phyloP scores from a whole-genome alignment of 2,113 vertebrate species.

The Semicossyphus pulcher region DNA sequence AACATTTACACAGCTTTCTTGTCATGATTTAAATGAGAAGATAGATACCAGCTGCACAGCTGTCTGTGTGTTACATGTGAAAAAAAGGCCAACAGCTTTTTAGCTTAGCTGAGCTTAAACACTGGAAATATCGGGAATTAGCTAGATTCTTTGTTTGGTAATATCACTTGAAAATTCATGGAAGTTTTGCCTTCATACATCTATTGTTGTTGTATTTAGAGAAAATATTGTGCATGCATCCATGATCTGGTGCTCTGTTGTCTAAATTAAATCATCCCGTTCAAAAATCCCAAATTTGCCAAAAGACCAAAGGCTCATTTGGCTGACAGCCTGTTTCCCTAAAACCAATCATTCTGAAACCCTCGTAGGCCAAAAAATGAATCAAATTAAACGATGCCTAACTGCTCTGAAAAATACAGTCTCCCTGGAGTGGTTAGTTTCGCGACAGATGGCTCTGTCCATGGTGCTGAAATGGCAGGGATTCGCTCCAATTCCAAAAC shows the following conservation, averaged over 20 bases:
- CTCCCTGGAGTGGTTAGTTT: background rate
- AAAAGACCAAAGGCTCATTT: background rate
- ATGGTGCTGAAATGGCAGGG: background rate
- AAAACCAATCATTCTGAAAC: background rate
- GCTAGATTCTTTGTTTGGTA: background rate
- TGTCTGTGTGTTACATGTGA: background rate
- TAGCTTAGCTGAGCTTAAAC: slow-evolving; percentile 3
- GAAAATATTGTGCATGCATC: background rate
- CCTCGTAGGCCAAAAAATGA: background rate
- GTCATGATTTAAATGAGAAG: background rate
- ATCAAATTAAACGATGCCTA: background rate
- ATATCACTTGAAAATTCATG: too few species aligned
- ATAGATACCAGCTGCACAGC: background rate
- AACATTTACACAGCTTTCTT: background rate
- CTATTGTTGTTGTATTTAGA: too few species aligned
- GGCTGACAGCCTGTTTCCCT: too few species aligned
- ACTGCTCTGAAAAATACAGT: background rate
- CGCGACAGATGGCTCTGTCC: background rate
- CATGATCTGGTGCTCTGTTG: background rate
- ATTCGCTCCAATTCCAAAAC: background rate
- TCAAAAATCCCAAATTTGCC: background rate
- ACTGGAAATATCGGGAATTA: background rate
- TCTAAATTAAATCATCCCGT: background rate
- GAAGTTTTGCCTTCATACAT: too few species aligned
- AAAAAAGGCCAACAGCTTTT: background rate